A percentile compares a stretch with the other conserved stretches of the same genome.
Conservation (phyloP, 2,797 vertebrate species). For the Peromyscus aztecus region DNA sequence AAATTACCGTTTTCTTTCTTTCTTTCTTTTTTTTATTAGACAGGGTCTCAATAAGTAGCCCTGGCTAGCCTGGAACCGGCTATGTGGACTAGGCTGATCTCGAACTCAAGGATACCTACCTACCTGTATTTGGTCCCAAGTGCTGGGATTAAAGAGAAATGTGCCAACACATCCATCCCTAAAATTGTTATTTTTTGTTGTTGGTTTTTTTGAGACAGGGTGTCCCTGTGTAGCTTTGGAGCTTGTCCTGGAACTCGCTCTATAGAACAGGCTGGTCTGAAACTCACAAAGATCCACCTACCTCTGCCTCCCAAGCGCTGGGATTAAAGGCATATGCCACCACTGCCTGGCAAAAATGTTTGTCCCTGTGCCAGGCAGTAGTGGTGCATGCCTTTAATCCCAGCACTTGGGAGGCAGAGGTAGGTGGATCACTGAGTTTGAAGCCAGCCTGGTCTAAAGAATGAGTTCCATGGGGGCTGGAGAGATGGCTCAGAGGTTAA, state of each 20-base stretch:
- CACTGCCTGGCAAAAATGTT: background rate
- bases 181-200: background rate
- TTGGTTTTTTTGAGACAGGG: no score
- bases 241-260: no score
- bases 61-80: background rate
- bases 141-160: background rate
- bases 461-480: background rate
- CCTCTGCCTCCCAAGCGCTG: background rate
- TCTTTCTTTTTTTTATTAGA: background rate
- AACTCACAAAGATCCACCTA: background rate
- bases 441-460: no score
- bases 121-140: background rate
- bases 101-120: background rate
- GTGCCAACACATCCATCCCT: background rate
- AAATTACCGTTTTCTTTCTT: background rate
- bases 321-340: background rate
- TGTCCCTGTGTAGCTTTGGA: no score
- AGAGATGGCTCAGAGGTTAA: no score
- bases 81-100: background rate
- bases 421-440: background rate
- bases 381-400: background rate
- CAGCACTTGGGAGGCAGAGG: background rate
- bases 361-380: background rate
- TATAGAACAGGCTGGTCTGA: no score
- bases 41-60: background rate